Conservation (phyloP, 2,113 vertebrate species). For the Pedetes capensis region DNA sequence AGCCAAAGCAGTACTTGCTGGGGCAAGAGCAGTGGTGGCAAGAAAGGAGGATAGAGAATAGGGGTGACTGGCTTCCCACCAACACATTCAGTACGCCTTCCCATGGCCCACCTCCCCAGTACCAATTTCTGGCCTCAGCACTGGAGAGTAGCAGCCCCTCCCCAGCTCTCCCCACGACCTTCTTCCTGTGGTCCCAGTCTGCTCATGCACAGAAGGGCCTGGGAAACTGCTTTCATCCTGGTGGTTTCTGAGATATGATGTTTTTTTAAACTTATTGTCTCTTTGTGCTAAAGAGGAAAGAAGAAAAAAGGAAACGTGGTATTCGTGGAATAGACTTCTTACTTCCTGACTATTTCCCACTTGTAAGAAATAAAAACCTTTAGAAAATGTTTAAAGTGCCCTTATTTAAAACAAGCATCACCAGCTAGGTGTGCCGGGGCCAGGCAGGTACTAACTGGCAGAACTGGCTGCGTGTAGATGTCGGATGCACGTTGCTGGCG, state of each 20-base stretch:
- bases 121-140: background rate
- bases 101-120: too few relatives aligned
- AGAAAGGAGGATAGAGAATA: background rate
- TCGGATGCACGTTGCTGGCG: background rate
- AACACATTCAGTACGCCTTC: background rate
- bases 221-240: background rate
- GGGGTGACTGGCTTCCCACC: background rate
- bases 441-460: too few relatives aligned
- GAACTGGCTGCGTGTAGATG: background rate
- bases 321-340: background rate
- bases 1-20: background rate
- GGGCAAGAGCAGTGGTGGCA: background rate
- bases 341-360: background rate
- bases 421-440: background rate
- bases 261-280: background rate
- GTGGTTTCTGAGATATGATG: background rate
- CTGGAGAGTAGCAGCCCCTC: background rate
- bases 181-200: background rate
- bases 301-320: background rate
- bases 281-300: background rate
- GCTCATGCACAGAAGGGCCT: background rate
- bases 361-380: background rate
- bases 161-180: too few relatives aligned
- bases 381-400: conserved; percentile 3
- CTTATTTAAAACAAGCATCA: background rate